Percentiles rank a stretch among this genome's conserved stretches.
phyloP scores from a whole-genome alignment of 2,797 vertebrate genomes.

The Crocodylus rhombifer region DNA sequence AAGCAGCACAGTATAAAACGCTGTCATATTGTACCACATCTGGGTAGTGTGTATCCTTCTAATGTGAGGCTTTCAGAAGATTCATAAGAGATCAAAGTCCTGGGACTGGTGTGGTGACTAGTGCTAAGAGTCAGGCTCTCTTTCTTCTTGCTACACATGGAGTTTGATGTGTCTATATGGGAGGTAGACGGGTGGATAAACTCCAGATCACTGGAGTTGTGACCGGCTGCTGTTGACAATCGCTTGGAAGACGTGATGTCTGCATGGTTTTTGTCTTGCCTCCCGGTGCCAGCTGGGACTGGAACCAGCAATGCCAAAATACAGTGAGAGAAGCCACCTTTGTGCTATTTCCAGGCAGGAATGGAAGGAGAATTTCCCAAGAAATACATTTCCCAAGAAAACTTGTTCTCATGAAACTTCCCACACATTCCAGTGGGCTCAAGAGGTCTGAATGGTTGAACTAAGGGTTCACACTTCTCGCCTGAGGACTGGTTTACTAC shows the following conservation, averaged over 20 bases:
- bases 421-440: neutral
- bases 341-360: neutral
- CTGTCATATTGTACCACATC: too few species aligned
- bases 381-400: neutral
- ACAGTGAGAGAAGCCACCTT: neutral
- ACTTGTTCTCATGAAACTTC: neutral
- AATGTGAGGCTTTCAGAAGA: too few species aligned
- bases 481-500: neutral
- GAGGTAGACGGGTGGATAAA: neutral
- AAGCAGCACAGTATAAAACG: neutral
- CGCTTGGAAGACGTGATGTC: slow-evolving; percentile 26
- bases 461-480: neutral
- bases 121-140: neutral
- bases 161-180: neutral
- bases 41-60: too few species aligned
- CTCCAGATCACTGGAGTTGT: slow-evolving; percentile 12
- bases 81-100: too few species aligned
- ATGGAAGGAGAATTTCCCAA: neutral
- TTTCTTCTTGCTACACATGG: slow-evolving; percentile 19
- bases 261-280: neutral
- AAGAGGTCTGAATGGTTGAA: neutral
- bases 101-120: neutral
- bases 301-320: neutral
- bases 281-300: neutral
- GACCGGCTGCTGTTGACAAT: neutral